Percentiles rank a stretch among this genome's conserved stretches.
Evolutionary conservation across 2,888 invertebrate species (phyloP).

Genomic region (Geotrupes spiniger): DNA sequence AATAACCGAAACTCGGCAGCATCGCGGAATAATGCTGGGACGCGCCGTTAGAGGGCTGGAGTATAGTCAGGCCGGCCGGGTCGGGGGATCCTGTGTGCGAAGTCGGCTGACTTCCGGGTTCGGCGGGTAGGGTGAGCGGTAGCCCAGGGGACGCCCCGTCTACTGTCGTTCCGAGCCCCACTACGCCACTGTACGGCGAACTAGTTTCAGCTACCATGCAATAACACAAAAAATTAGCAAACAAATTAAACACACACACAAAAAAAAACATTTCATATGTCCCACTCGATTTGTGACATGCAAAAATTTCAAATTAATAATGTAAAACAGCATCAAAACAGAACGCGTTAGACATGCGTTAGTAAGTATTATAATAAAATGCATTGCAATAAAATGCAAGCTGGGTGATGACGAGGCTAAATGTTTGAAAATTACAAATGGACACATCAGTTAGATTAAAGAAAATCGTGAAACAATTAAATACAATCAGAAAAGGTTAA

Average conservation of each 20-base stretch:
- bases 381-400: too few relatives aligned
- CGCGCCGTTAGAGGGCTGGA: constrained; percentile 59
- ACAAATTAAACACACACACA: constrained; percentile 14
- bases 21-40: constrained; percentile 61
- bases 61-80: constrained; percentile 52
- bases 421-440: too few relatives aligned
- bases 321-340: too few relatives aligned
- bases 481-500: too few relatives aligned
- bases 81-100: constrained; percentile 55
- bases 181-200: constrained; percentile 51
- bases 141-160: constrained; percentile 53
- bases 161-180: constrained; percentile 47
- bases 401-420: too few relatives aligned
- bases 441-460: too few relatives aligned
- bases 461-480: too few relatives aligned
- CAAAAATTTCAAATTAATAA: constrained; percentile 4
- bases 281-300: too few relatives aligned
- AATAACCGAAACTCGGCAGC: constrained; percentile 69
- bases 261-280: too few relatives aligned
- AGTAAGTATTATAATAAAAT: too few relatives aligned
- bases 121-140: constrained; percentile 49
- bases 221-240: constrained; percentile 33
- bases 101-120: constrained; percentile 48
- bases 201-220: constrained; percentile 48
- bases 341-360: too few relatives aligned